Evolutionary conservation across 2,888 invertebrate species (phyloP), one percentile per base, ranked within the genome.

Genomic region (Oconnorella tubifera): DNA sequence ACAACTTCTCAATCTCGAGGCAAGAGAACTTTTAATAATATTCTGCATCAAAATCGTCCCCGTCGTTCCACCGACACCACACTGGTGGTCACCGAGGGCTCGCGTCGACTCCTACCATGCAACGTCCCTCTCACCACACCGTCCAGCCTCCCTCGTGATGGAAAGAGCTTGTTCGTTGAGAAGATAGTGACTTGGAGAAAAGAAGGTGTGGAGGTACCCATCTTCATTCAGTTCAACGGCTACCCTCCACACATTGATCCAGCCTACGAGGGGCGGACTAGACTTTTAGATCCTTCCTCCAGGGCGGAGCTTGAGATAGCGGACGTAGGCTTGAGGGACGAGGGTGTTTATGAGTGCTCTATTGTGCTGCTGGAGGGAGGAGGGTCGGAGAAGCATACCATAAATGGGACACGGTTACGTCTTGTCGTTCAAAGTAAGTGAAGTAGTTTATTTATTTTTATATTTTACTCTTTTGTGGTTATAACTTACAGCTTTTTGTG

Each of bases 151-250:
- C 10, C 10, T 14, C 40, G 10, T 40, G 10, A 6, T 14, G 10
- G 19, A 19, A 40, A 40, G 6, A 19, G 10, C 10, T 40, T 40
- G 19, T 40, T 40, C 25, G 32, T 40, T 6, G 92, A 94, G 85
- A 94, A 94, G 87, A 93, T 96, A 86, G 89, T 96, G 85, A 93
- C 95, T 88, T 96, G 96, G 96, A 92, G 92, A 89, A 96, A 95
- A 90, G 92, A 94, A 91, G 93, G 92, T 83, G 89, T 92, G 86
- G 92, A 93, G 86, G 90, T 92, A 85, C 94, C 95, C 77, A 93
- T 96, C 84, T 95, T 93, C 87, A 93, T 95, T 85, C 94, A 94
- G 92, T 96, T 94, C 87, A 93, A 94, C 86, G 92, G 92, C 83
- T 96, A 96, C 85, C 94, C 93, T 76, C 92, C 94, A 73, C 95